Evolutionary conservation across 2,113 vertebrate species (phyloP), one percentile per base, ranked within the genome.

Genomic region (Triplophysa rosa): DNA sequence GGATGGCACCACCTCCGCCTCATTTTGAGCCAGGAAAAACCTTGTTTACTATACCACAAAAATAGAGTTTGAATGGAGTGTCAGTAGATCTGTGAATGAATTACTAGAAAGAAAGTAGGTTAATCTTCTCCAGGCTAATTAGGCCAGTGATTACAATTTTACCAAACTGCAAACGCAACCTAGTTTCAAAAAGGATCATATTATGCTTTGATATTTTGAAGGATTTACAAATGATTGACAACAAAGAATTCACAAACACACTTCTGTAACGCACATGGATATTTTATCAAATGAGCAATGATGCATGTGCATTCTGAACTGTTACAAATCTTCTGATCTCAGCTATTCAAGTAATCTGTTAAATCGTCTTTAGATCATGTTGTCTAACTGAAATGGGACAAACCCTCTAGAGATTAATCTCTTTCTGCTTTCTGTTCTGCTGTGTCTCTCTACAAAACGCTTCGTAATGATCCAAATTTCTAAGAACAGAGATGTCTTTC

Each of bases 321-420:
- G 49, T 52, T 67, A 75, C 47, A 69, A 77, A 83, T 76, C 82
- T 65, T 67, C 65, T 80, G 63, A 77, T 71, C 59, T 37, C 26
- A 62, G 21, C n/a, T 40, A 64, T 66, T 77, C 29, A 73, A 40
- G 37, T 78, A 76, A 80, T 72, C 73, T 72, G 67, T 49, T 67
- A 45, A 67, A 64, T 66, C 65, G 40, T 61, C 37, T 61, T 40
- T 33, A 64, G 67, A 70, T 76, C 77, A 45, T 76, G 45, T 59
- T n/a, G 54, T 70, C 58, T 69, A 17, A 47, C 67, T 67, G 47
- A 80, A 64, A 56, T 65, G 56, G 40, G 47, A 58, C 52, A 63
- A 26, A 21, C 21, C 59, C 23, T 26, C 42, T 63, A 47, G 40
- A 75, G 16, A 62, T 63, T 49, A 13, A 75, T 64, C 58, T 61